Conservation (phyloP, 2,113 vertebrate genomes). For the Tauraco erythrolophus region DNA sequence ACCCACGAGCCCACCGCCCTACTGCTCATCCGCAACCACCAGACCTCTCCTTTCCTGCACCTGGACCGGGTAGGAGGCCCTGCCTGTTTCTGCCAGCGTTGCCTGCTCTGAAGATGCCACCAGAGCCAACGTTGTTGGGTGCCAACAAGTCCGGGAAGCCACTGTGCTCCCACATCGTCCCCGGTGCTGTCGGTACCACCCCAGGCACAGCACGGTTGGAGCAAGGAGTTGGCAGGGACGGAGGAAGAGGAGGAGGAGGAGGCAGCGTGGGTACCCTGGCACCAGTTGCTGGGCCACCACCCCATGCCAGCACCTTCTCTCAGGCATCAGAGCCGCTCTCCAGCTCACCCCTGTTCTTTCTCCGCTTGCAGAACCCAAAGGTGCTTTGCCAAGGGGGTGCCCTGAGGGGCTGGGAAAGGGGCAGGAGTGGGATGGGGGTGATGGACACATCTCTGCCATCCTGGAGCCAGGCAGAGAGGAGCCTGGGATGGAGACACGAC, state of each 20-base stretch:
- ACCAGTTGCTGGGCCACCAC: too few relatives aligned
- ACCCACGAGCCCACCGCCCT: neutral
- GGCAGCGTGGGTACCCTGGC: too few relatives aligned
- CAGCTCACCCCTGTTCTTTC: too few relatives aligned
- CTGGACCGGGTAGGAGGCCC: neutral
- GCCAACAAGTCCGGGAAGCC: too few relatives aligned
- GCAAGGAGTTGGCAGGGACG: too few relatives aligned
- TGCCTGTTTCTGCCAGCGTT: neutral
- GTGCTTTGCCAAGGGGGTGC: neutral
- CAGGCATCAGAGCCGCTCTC: too few relatives aligned
- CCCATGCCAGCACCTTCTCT: too few relatives aligned
- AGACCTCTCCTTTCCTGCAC: neutral
- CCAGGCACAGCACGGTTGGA: neutral
- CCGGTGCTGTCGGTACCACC: neutral
- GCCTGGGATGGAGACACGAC: neutral
- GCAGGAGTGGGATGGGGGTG: rapidly evolving
- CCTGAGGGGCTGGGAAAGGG: neutral
- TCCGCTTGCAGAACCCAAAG: neutral
- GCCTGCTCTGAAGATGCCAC: neutral
- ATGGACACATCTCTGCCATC: neutral
- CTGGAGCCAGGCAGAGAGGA: rapidly evolving
- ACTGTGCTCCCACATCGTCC: rapidly evolving
- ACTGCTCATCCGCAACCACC: rapidly evolving
- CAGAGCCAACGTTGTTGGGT: neutral
- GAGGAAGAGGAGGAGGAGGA: too few relatives aligned